phyloP scores from a whole-genome alignment of 1,140 invertebrate genomes.

The Phocides pigmalion region DNA sequence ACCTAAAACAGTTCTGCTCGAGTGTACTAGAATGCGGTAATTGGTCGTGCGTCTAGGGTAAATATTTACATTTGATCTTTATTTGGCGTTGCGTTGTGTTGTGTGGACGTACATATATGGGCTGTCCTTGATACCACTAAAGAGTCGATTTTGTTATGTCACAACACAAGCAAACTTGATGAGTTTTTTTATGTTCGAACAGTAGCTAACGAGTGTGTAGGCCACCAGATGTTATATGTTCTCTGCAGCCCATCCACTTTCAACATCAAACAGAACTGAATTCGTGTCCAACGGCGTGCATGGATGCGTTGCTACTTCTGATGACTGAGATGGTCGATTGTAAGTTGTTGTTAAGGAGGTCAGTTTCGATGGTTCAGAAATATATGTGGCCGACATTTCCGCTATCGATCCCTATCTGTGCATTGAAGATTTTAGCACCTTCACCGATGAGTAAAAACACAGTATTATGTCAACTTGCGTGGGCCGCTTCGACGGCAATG shows the following conservation, averaged over 20 bases:
- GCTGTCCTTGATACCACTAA: neutral
- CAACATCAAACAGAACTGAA: too few relatives aligned
- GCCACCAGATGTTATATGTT: too few relatives aligned
- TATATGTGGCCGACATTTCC: neutral
- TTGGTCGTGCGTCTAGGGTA: neutral
- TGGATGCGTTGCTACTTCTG: too few relatives aligned
- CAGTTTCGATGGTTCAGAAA: neutral
- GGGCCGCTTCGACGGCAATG: neutral
- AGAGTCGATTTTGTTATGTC: neutral
- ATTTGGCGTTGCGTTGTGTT: neutral
- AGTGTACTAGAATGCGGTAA: neutral
- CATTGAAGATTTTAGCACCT: too few relatives aligned
- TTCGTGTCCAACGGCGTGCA: too few relatives aligned
- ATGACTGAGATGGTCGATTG: too few relatives aligned
- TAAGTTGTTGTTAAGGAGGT: too few relatives aligned
- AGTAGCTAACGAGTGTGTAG: too few relatives aligned
- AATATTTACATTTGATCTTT: neutral
- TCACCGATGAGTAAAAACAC: neutral
- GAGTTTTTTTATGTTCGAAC: too few relatives aligned
- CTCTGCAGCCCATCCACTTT: too few relatives aligned
- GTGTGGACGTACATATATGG: neutral
- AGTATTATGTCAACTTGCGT: neutral
- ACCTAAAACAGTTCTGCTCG: neutral
- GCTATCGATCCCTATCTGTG: neutral
- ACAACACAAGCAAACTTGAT: neutral